phyloP scores from a whole-genome alignment of 2,888 invertebrate genomes.

The Macropis europaea region DNA sequence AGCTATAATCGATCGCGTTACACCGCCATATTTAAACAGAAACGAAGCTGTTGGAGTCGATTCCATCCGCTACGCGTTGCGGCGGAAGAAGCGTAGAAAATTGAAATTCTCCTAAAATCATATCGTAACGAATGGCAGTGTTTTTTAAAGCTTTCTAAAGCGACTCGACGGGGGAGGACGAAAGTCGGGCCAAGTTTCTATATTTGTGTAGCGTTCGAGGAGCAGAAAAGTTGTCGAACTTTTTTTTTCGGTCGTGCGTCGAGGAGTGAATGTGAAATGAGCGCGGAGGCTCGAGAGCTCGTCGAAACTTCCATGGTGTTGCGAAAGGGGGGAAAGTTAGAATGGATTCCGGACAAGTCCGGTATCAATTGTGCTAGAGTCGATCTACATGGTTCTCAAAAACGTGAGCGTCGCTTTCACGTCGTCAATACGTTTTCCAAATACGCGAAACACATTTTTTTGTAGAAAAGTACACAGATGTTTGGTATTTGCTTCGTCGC shows the following conservation, averaged over 20 bases:
- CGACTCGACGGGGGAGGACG: not conserved
- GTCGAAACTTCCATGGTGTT: slow-evolving; percentile 3
- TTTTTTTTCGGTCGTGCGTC: not conserved
- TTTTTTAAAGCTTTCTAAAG: not conserved
- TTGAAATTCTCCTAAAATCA: not conserved
- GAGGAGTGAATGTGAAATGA: slow-evolving; percentile 17
- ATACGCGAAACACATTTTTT: too few relatives aligned
- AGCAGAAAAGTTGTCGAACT: not conserved
- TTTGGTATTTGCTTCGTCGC: too few relatives aligned
- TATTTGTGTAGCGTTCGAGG: not conserved
- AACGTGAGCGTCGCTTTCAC: not conserved
- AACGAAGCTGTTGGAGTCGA: not conserved
- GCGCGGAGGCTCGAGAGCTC: not conserved
- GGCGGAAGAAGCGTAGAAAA: not conserved
- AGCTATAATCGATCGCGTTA: not conserved
- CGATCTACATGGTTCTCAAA: not conserved
- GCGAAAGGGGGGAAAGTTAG: slow-evolving; percentile 7
- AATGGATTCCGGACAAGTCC: not conserved
- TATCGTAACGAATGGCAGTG: not conserved
- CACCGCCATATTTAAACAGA: not conserved
- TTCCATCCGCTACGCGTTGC: too few relatives aligned
- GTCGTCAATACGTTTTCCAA: too few relatives aligned
- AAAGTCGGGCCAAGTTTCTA: slow-evolving; percentile 6
- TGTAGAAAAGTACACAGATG: too few relatives aligned
- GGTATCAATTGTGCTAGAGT: not conserved